These are phyloP conservation scores for Takifugu ocellatus DNA, from an alignment of 2,797 vertebrate species.

Conservation along the genomic window DNA sequence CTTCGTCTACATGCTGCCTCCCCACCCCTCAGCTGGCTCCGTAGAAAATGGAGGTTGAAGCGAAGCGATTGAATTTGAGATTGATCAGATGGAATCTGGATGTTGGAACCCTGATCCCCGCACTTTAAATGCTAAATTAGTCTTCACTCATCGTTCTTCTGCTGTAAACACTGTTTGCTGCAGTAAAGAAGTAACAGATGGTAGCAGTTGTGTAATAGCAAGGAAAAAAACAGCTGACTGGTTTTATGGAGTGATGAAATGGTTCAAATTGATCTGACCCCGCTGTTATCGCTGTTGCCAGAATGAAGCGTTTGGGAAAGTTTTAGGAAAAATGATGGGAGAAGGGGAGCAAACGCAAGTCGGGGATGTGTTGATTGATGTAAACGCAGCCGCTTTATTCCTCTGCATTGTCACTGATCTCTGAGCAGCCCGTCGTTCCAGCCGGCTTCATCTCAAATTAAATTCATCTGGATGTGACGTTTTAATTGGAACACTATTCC, in stretches of 20 bases:
- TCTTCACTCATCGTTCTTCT: conserved; percentile 37
- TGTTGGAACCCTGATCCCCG: conserved; percentile 29
- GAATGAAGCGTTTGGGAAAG: conserved; percentile 8
- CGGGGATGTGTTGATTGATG: conserved; percentile 22
- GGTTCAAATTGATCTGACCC: conserved; percentile 67
- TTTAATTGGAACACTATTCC: conserved; percentile 76
- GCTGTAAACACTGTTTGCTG: too few species aligned
- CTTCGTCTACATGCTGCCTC: conserved; percentile 75
- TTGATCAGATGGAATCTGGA: conserved; percentile 51
- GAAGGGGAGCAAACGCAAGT: conserved; percentile 2
- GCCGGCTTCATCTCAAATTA: conserved; percentile 65
- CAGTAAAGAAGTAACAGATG: conserved; percentile 68
- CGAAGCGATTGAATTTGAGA: conserved; percentile 63
- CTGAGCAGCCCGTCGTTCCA: conserved; percentile 48
- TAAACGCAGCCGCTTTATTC: conserved; percentile 34
- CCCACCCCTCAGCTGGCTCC: conserved; percentile 22
- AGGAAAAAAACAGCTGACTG: conserved; percentile 39
- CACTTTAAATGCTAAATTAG: conserved; percentile 35
- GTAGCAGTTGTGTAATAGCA: conserved; percentile 66
- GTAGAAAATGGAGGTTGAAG: conserved; percentile 62
- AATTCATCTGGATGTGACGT: conserved; percentile 73
- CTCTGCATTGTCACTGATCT: conserved; percentile 42
- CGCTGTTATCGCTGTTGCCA: conserved; percentile 17
- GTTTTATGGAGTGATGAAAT: conserved; percentile 61
- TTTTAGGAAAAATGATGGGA: conserved; percentile 12